Percentiles rank a stretch among this genome's conserved stretches.
These are phyloP conservation scores for Vireo altiloquus DNA, from an alignment of 2,113 vertebrate genomes.

Conservation along the genomic window DNA sequence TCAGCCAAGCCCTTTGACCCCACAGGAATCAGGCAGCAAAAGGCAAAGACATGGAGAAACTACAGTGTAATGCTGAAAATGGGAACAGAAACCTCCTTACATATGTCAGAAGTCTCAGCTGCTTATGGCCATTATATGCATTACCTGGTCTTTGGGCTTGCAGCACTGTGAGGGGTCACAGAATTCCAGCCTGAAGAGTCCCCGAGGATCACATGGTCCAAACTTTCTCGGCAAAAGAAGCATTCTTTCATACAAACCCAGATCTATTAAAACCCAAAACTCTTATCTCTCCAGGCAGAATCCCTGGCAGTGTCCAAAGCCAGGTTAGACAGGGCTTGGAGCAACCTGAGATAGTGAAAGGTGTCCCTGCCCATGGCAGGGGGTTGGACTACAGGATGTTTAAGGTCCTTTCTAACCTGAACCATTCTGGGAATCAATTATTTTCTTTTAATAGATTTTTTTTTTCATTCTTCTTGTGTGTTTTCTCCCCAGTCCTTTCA, in stretches of 20 bases:
- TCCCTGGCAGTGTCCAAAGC: not conserved
- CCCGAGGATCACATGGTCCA: too few relatives aligned
- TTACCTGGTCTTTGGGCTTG: not conserved
- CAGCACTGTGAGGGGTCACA: not conserved
- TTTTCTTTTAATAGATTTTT: not conserved
- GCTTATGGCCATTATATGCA: accelerated
- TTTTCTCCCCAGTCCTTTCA: not conserved
- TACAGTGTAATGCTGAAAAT: not conserved
- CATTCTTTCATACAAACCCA: not conserved
- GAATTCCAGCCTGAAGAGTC: not conserved
- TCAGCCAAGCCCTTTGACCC: not conserved
- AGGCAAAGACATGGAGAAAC: not conserved
- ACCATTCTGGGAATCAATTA: too few relatives aligned
- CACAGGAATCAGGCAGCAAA: not conserved
- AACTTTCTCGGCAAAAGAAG: not conserved
- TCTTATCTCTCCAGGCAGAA: not conserved
- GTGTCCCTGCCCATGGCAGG: not conserved
- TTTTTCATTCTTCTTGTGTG: not conserved
- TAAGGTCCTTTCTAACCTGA: not conserved
- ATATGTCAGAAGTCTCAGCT: not conserved
- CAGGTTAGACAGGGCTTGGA: not conserved
- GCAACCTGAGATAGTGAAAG: not conserved
- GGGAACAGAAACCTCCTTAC: not conserved
- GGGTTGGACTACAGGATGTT: not conserved
- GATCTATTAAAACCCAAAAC: not conserved